Conservation (phyloP, 2,797 vertebrate genomes). For the Esox lucius region DNA sequence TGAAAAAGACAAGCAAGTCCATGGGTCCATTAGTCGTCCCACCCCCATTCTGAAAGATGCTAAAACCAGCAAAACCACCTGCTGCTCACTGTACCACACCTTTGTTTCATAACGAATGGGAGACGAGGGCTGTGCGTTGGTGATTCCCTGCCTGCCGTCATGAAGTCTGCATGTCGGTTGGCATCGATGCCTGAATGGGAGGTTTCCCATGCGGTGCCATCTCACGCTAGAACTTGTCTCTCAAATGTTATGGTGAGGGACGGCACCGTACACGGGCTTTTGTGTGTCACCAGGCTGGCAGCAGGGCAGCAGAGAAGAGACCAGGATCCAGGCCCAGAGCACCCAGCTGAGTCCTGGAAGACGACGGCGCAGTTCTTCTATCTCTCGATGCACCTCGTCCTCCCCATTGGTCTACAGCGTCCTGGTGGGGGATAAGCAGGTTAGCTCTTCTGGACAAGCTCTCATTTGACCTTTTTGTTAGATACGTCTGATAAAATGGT, state of each 20-base stretch:
- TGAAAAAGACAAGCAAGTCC: too few relatives aligned
- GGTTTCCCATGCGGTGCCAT: background rate
- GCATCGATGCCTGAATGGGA: background rate
- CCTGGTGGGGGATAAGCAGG: slow-evolving; percentile 67
- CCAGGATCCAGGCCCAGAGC: slow-evolving; percentile 18
- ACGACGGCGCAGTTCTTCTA: slow-evolving; percentile 22
- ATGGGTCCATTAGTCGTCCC: too few relatives aligned
- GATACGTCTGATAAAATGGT: too few relatives aligned
- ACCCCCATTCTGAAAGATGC: too few relatives aligned
- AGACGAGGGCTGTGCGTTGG: too few relatives aligned
- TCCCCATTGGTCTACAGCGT: slow-evolving; percentile 69
- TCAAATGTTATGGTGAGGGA: background rate
- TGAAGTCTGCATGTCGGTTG: too few relatives aligned
- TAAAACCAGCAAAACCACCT: too few relatives aligned
- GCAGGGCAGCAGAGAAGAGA: slow-evolving; percentile 19
- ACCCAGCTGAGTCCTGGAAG: slow-evolving; percentile 24
- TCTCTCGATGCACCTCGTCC: slow-evolving; percentile 24
- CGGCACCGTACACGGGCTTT: background rate
- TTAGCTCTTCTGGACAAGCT: slow-evolving; percentile 4
- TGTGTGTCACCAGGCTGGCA: slow-evolving; percentile 20
- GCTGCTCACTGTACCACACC: too few relatives aligned
- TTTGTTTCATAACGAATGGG: too few relatives aligned
- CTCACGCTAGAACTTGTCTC: background rate
- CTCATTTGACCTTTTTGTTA: background rate
- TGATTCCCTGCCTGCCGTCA: too few relatives aligned